phyloP scores from a whole-genome alignment of 2,888 invertebrate genomes.

The Mythimna loreyi region DNA sequence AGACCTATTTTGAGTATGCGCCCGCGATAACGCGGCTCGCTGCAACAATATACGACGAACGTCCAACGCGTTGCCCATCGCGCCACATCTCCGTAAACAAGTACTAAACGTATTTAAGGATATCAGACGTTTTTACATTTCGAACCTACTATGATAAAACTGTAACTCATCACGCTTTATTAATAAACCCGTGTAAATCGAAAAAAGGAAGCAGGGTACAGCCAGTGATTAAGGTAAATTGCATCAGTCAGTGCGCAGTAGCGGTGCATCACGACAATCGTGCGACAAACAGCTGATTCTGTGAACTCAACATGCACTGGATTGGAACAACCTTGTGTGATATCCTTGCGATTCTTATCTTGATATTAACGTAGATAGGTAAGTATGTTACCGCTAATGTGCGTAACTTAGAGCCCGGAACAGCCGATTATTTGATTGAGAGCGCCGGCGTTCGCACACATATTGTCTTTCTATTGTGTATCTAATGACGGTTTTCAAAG shows the following conservation, averaged over 20 bases:
- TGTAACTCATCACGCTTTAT: background rate
- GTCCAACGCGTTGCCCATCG: too few species aligned
- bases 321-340: slow-evolving; percentile 33
- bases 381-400: too few species aligned
- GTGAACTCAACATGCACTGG: slow-evolving; percentile 15
- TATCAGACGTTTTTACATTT: background rate
- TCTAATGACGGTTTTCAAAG: too few species aligned
- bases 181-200: slow-evolving; percentile 1
- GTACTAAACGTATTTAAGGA: background rate
- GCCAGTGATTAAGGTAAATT: slow-evolving; percentile 20
- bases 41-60: too few species aligned
- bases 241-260: slow-evolving; percentile 16
- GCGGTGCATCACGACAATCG: slow-evolving; percentile 42
- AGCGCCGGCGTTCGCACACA: too few species aligned
- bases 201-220: background rate
- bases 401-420: too few species aligned
- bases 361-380: background rate
- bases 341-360: slow-evolving; percentile 27
- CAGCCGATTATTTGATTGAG: too few species aligned
- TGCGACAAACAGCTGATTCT: slow-evolving; percentile 44
- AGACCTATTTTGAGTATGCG: too few species aligned
- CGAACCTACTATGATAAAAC: background rate
- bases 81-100: too few species aligned
- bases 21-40: too few species aligned
- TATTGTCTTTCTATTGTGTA: too few species aligned